Conservation (phyloP, 2,888 invertebrate genomes). For the Steinernema carpocapsae region DNA sequence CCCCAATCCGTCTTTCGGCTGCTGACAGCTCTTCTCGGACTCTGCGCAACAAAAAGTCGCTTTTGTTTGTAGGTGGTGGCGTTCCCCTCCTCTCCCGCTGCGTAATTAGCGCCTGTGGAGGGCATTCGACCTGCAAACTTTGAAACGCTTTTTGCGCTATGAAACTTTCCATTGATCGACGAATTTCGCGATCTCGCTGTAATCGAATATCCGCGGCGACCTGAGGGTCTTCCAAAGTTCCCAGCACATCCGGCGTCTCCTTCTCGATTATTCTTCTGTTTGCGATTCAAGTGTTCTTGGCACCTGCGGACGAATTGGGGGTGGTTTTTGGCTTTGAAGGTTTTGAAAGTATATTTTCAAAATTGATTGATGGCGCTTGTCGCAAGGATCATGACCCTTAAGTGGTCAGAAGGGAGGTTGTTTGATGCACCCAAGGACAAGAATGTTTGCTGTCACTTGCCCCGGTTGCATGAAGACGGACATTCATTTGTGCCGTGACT, state of each 20-base stretch:
- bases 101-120: constrained; percentile 19
- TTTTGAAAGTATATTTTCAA: too few species aligned
- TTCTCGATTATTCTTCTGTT: neutral
- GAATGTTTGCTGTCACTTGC: too few species aligned
- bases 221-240: too few species aligned
- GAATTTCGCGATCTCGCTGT: constrained; percentile 8
- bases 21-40: constrained; percentile 22
- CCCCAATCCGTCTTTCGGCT: neutral
- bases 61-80: constrained; percentile 8
- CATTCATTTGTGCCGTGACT: too few species aligned
- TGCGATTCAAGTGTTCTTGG: too few species aligned
- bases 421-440: too few species aligned
- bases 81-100: neutral
- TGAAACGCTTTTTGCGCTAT: neutral
- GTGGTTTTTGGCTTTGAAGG: too few species aligned
- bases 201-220: constrained; percentile 30
- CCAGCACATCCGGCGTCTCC: neutral
- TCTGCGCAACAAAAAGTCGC: constrained; percentile 13
- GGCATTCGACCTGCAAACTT: constrained; percentile 23
- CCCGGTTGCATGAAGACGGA: too few species aligned
- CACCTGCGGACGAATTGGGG: too few species aligned
- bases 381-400: too few species aligned
- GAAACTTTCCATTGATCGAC: constrained; percentile 19
- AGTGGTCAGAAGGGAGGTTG: too few species aligned
- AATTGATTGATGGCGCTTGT: too few species aligned